A percentile compares a stretch with the other conserved stretches of the same genome.
Conservation (phyloP, 1,140 invertebrate genomes). For the Scaptomyza hsui region DNA sequence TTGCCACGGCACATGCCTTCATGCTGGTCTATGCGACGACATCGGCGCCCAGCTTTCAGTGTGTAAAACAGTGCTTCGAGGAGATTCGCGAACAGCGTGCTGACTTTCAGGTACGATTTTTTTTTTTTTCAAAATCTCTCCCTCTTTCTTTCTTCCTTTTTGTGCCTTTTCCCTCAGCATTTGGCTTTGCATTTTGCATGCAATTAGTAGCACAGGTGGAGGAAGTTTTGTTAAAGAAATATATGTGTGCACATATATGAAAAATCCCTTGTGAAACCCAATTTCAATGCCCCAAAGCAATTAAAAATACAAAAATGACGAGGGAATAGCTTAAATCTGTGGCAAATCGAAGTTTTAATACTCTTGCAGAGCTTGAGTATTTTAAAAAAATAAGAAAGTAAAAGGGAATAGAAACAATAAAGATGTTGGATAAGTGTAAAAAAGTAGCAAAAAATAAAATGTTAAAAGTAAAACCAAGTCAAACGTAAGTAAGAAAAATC, state of each 20-base stretch:
- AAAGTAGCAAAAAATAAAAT: no score
- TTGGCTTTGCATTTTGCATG: slow-evolving; percentile 63
- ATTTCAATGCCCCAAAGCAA: slow-evolving; percentile 48
- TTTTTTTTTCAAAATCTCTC: background rate
- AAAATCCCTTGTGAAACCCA: slow-evolving; percentile 30
- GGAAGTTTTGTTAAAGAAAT: slow-evolving; percentile 5
- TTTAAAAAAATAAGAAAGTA: background rate
- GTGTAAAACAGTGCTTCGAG: slow-evolving; percentile 92
- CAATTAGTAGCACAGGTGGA: slow-evolving; percentile 60
- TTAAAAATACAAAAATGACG: slow-evolving; percentile 22
- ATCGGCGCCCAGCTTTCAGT: slow-evolving; percentile 89
- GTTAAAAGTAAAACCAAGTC: no score
- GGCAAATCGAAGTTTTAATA: background rate
- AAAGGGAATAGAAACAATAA: background rate
- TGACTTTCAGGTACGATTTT: slow-evolving; percentile 87
- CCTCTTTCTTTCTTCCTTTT: background rate
- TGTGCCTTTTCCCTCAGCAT: background rate
- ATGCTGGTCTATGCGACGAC: slow-evolving; percentile 95
- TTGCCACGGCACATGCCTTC: slow-evolving; percentile 95
- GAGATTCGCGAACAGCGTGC: slow-evolving; percentile 92
- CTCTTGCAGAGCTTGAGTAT: background rate
- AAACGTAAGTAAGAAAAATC: no score
- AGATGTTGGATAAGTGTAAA: background rate
- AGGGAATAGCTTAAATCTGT: background rate
- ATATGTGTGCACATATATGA: background rate